Base-by-base conservation (phyloP, 1,140 invertebrate species). In the Orius insidiosus region DNA sequence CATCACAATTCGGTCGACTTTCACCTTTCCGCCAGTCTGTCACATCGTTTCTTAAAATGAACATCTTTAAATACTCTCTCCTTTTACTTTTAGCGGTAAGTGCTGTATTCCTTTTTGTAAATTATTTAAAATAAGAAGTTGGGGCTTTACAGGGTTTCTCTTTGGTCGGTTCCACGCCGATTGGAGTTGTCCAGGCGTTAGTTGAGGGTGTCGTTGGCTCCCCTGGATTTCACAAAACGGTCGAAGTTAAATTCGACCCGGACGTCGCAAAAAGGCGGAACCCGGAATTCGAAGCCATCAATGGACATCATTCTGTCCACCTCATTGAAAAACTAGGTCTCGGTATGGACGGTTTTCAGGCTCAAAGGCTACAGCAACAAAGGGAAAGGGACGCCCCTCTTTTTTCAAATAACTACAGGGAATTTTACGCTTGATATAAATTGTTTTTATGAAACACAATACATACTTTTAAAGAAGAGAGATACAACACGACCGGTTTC, bases 161-260 rank as follows among this genome's bases (percentile, higher is more conserved):
- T 7, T 4, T 24, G 24, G 24, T 24, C 24, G 24, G 41, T 30
- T 15, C 11, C 16, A 19, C 5, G 18, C 18, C 41, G 5, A n/a
- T n/a, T 18, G 45, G 45, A 9, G 45, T 46, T 8, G 36, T 46
- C 10, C 34, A 46, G 19, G 45, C 36, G 6, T 30, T 46, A 7
- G 34, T 46, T 1, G 45, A 55, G 44, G 47, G 48, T 31, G 38
- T 55, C 5, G 35, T 50, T 14, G 54, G 54, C 7, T n/a, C 47
- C 5, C 38, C 52, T 4, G 38, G 30, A 7, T 40, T 52, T 14
- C 52, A 53, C 40, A 37, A 47, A 19, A 45, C 49, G 11, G 45
- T 49, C 30, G 48, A 48, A 43, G 54, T 53, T 48, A 45, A 46
- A 45, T 53, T 56, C 35, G 54, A 56, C 34, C 55, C 55, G n/a